Evolutionary conservation across 2,888 invertebrate species (phyloP), one percentile per base, ranked within the genome.

Genomic region (Rosalia funebris): DNA sequence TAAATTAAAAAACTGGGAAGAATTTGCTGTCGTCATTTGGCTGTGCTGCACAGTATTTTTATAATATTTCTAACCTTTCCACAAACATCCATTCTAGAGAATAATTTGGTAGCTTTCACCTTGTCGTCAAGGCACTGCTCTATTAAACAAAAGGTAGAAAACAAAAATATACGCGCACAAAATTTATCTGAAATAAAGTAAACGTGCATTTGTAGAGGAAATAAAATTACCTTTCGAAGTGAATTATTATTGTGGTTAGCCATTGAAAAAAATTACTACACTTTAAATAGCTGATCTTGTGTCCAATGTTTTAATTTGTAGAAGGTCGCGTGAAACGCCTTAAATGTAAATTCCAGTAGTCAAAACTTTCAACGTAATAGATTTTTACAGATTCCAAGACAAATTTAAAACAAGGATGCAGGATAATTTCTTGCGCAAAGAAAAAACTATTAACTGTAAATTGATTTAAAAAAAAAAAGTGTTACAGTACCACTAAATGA

Each of bases 81-180:
- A 31, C 25, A 14, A 37, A 50, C 10, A 48, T 7, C 17, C 19
- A 19, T 37, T 48, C 15, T 10, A 19, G 14, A 39, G 9, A n/a
- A 15, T 39, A 41, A 50, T 50, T 50, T 39, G 50, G 39, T 11
- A 14, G 25, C 50, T 50, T 50, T 50, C 50, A 50, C 50, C 50
- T 50, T 50, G 50, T 39, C 50, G 50, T 39, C 50, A 50, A 50
- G 50, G 50, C 50, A 50, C 39, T 50, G 50, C 50, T 50, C 50
- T 50, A 50, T 39, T 50, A 50, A 50, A 10, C 50, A 50, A 50
- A 50, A 39, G 50, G 19, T 50, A 50, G 19, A 50, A 39, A 50
- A 50, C 19, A 50, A 39, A 50, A 50, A 39, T 39, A 19, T 50
- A n/a, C 50, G 10, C 50, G 39, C 36, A 50, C 39, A 37, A 50